phyloP scores from a whole-genome alignment of 2,113 vertebrate genomes.

The Chroicocephalus ridibundus region DNA sequence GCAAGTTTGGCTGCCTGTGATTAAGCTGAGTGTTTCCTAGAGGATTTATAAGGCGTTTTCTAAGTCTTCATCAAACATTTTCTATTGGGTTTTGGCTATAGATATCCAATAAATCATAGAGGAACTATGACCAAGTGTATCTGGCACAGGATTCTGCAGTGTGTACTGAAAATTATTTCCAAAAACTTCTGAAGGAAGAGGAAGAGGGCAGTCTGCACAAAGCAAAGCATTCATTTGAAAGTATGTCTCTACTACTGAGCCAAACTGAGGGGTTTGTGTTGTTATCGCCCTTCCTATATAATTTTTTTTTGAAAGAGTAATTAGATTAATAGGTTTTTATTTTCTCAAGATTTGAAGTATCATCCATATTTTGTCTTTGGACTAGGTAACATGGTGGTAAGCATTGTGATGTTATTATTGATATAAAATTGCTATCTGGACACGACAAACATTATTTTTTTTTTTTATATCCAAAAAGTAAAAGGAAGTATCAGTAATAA shows the following conservation, averaged over 20 bases:
- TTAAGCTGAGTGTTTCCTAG: not conserved
- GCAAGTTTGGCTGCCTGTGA: not conserved
- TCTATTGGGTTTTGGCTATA: not conserved
- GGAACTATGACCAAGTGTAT: not conserved
- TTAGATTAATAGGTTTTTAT: not conserved
- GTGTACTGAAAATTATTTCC: not conserved
- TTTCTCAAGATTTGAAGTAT: not conserved
- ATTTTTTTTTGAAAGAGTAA: not conserved
- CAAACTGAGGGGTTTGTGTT: not conserved
- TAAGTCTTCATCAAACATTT: not conserved
- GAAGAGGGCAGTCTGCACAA: not conserved
- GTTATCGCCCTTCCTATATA: not conserved
- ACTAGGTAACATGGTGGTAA: not conserved
- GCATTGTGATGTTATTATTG: not conserved
- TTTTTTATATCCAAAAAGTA: not conserved
- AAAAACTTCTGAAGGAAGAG: not conserved
- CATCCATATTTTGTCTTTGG: not conserved
- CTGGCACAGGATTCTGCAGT: not conserved
- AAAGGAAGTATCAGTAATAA: not conserved
- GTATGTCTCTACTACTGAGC: not conserved
- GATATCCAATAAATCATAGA: not conserved
- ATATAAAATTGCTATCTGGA: not conserved
- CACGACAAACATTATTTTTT: not conserved
- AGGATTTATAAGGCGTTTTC: constrained; percentile 6
- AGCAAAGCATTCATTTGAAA: not conserved